Base-by-base conservation (phyloP, 2,888 invertebrate species). In the Latrodectus hesperus region DNA sequence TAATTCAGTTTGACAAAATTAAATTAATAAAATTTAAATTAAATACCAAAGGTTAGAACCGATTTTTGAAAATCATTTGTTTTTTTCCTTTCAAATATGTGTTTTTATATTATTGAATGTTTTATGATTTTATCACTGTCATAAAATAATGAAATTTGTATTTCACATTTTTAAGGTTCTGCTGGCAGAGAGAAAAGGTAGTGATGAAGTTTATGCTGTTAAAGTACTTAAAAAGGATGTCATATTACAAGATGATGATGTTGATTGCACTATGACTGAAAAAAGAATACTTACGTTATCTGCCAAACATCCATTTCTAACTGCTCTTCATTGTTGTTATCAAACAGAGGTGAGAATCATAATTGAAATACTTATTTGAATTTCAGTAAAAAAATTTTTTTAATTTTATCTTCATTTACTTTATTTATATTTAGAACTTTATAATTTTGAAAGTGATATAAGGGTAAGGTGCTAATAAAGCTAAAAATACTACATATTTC, bases 261-360 rank as follows among this genome's bases (percentile, higher is more conserved):
- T 99, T 82, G 99, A 99, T 93, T 99, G 99, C 93, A 99, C 99
- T 84, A 98, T 99, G 96, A 98, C 98, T 88, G 99, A 99, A 93
- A 98, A 99, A 92, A 95, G 99, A 91, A 99, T 99, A 92, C 94
- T 99, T 91, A 97, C 98, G 80, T 94, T 99, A 91, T 98, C 99
- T 22, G 99, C 99, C 89, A 96, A 96, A 90, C 99, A 99, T 94
- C 99, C 99, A 84, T 99, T 99, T 94, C 95, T 99, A 90, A 99
- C 99, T 90, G 98, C 98, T 91, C 94, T 99, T 91, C 97, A 98
- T 94, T 98, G 96, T 92, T 98, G 97, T 94, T 99, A 99, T 94
- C 99, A 99, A 93, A 99, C 99, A 83, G 95, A 95, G 81, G 89
- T 89, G 74, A 55, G 12, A 4, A 6, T 17, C 52, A 1, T 16